These are phyloP conservation scores for Trichacis sp. DNA, from an alignment of 2,888 invertebrate species.

Conservation along the genomic window DNA sequence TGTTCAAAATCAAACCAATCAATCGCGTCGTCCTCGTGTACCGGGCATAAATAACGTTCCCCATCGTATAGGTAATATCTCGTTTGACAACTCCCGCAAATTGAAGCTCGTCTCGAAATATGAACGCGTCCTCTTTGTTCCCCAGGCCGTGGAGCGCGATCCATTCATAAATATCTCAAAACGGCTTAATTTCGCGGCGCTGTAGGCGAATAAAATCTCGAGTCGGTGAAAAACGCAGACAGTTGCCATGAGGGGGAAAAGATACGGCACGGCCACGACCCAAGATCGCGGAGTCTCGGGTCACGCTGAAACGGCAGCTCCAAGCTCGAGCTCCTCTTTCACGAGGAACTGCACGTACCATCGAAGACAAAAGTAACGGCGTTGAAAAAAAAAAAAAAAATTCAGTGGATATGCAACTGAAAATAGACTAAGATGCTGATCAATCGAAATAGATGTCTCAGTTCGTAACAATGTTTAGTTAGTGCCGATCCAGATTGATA, in stretches of 20 bases:
- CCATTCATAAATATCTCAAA: conserved; percentile 69
- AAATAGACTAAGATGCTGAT: too few species aligned
- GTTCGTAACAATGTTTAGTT: too few species aligned
- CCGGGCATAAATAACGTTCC: conserved; percentile 40
- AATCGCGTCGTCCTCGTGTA: conserved; percentile 18
- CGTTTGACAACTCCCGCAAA: conserved; percentile 53
- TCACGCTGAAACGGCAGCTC: too few species aligned
- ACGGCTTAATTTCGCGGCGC: conserved; percentile 68
- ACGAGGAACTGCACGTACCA: too few species aligned
- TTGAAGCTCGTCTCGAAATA: conserved; percentile 44
- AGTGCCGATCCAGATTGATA: too few species aligned
- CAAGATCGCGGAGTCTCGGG: conserved; percentile 58
- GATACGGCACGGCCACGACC: conserved; percentile 52
- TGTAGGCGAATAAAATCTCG: conserved; percentile 64
- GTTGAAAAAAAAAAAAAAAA: too few species aligned
- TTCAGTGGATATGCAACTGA: too few species aligned
- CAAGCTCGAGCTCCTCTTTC: too few species aligned
- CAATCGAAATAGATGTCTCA: too few species aligned
- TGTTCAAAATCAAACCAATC: not conserved
- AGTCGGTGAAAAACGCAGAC: conserved; percentile 65
- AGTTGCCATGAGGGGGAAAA: conserved; percentile 50
- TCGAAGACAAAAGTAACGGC: too few species aligned
- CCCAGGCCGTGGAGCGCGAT: conserved; percentile 55
- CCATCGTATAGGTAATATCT: conserved; percentile 43
- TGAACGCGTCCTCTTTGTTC: conserved; percentile 54